Evolutionary conservation across 1,140 invertebrate genomes (phyloP), one percentile per base, ranked within the genome.

Genomic region (Littorina saxatilis): DNA sequence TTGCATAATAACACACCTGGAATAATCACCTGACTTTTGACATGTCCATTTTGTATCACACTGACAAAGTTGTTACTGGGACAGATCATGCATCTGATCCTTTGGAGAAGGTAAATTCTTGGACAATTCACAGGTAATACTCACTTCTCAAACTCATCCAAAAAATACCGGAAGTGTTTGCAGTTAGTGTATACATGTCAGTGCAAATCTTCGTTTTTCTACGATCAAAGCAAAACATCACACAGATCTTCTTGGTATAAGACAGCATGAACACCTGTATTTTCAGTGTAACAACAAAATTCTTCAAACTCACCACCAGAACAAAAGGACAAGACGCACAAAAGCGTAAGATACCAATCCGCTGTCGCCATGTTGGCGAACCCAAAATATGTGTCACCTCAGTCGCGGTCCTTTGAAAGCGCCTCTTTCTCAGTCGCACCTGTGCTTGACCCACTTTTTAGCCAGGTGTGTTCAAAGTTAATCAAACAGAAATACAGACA

Each of bases 281-380:
- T n/a, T n/a, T n/a, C 5, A 47, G 7, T 47, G 43, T 68, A 9
- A 43, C 20, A 29, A 50, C 29, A 75, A 47, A n/a, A 32, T 4
- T 52, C 4, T 5, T n/a, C 43, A 11, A 78, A 43, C 52, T 78
- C 29, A 50, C 76, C 76, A 17, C 63, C 27, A 1, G 76, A 61
- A 27, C 35, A 61, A 61, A 78, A 78, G 17, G 76, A 78, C 3
- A 78, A 27, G 1, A 63, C 29, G 17, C 35, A n/a, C 11, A 61
- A 43, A 23, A 78, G 35, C 76, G 32, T 37, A 27, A 78, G 37
- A 58, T 40, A 63, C 76, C 35, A 43, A 5, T 43, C 55, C 39
- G 39, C 76, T 37, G 76, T 66, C 76, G 76, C 76, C 76, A 78
- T 78, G 35, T 37, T 78, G 76, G 76, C 76, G 76, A 35, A 78